A percentile compares a stretch with the other conserved stretches of the same genome.
Evolutionary conservation across 2,888 invertebrate species (phyloP).

Genomic region (Diabrotica balteata): DNA sequence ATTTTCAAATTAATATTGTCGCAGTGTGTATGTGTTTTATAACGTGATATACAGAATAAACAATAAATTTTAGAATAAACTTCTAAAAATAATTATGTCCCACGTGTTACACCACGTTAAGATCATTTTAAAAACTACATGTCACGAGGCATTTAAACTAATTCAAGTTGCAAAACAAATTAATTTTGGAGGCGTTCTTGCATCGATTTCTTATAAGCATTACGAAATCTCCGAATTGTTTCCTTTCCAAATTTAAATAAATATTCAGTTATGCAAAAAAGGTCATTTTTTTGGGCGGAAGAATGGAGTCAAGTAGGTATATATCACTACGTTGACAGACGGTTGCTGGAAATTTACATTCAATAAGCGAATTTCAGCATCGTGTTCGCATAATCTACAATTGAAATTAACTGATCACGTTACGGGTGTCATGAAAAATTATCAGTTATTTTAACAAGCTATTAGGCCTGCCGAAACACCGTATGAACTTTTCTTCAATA

Average conservation of each 20-base stretch:
- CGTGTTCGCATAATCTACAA: slow-evolving; percentile 30
- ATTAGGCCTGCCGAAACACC: neutral
- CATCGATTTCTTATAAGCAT: slow-evolving; percentile 11
- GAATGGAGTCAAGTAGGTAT: slow-evolving; percentile 29
- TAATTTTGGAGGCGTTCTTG: slow-evolving; percentile 16
- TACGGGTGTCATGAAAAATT: slow-evolving; percentile 8
- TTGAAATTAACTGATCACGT: slow-evolving; percentile 28
- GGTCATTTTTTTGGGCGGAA: slow-evolving; percentile 30
- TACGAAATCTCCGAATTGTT: slow-evolving; percentile 22
- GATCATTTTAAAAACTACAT: neutral
- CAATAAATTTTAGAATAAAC: too few relatives aligned
- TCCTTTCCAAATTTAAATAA: slow-evolving; percentile 9
- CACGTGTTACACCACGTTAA: too few relatives aligned
- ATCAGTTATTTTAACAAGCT: neutral
- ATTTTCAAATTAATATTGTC: too few relatives aligned
- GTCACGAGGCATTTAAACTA: too few relatives aligned
- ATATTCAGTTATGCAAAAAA: slow-evolving; percentile 26
- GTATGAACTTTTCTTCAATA: neutral
- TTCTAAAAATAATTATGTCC: too few relatives aligned
- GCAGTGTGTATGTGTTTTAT: too few relatives aligned
- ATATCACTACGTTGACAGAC: slow-evolving; percentile 31
- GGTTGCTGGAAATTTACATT: slow-evolving; percentile 36
- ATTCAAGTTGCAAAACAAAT: neutral
- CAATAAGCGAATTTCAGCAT: slow-evolving; percentile 33
- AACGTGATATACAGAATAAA: too few relatives aligned